These are phyloP conservation scores for Brachionus koreanus DNA, from an alignment of 1,140 invertebrate species.

Conservation along the genomic window DNA sequence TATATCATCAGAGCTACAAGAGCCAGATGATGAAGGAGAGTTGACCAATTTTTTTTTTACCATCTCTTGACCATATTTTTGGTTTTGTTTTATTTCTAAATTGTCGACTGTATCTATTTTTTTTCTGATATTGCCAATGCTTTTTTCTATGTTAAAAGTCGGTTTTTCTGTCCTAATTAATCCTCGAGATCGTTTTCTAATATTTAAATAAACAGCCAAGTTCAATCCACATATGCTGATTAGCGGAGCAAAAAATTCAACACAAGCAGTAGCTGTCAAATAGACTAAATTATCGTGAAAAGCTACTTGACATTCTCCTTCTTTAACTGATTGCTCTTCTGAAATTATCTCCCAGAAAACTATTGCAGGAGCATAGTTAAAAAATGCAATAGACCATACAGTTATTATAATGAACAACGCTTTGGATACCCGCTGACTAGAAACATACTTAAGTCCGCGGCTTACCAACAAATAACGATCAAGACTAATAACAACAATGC, in stretches of 20 bases:
- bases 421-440: neutral
- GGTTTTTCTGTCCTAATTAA: slow-evolving; percentile 38
- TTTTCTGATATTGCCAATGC: neutral
- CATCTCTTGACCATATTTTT: neutral
- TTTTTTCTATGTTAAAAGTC: neutral
- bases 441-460: slow-evolving; percentile 39
- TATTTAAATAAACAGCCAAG: slow-evolving; percentile 47
- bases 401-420: slow-evolving; percentile 45
- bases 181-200: slow-evolving; percentile 46
- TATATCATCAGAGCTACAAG: neutral
- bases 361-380: slow-evolving; percentile 48
- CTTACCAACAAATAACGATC: slow-evolving; percentile 45
- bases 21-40: neutral
- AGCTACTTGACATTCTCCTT: slow-evolving; percentile 47
- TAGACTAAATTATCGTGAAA: slow-evolving; percentile 47
- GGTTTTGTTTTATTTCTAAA: neutral
- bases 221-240: slow-evolving; percentile 47
- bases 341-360: slow-evolving; percentile 47
- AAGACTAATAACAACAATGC: slow-evolving; percentile 46
- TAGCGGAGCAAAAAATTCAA: slow-evolving; percentile 50
- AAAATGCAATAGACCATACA: slow-evolving; percentile 47
- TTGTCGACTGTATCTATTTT: neutral
- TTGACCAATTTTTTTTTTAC: neutral
- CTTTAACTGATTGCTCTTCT: slow-evolving; percentile 45
- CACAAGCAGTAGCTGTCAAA: slow-evolving; percentile 45